Evolutionary conservation across 1,140 invertebrate species (phyloP).

Genomic region (Samia ricini): DNA sequence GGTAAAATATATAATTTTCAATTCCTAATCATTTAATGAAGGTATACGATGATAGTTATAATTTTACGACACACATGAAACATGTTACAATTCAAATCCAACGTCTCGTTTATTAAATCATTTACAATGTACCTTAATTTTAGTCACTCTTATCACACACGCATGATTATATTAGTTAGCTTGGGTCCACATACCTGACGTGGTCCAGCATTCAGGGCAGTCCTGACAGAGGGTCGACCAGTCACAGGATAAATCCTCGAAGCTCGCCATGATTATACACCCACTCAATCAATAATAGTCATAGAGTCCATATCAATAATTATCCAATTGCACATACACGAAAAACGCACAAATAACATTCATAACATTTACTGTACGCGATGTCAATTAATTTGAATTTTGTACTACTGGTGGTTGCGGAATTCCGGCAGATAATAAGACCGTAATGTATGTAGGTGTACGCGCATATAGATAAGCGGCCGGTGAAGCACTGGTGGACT

Average conservation of each 20-base stretch:
- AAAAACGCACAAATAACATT: slow-evolving; percentile 27
- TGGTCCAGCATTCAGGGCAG: slow-evolving; percentile 77
- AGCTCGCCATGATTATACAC: slow-evolving; percentile 72
- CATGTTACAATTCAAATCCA: not conserved
- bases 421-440: slow-evolving; percentile 39
- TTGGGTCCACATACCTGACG: slow-evolving; percentile 68
- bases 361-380: slow-evolving; percentile 8
- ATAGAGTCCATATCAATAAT: slow-evolving; percentile 52
- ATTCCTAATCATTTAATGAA: not conserved
- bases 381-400: not conserved
- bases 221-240: slow-evolving; percentile 79
- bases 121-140: not conserved
- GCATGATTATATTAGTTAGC: slow-evolving; percentile 7
- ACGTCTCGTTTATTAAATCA: not conserved
- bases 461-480: slow-evolving; percentile 57
- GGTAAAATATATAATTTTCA: not conserved
- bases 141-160: not conserved
- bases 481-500: slow-evolving; percentile 58
- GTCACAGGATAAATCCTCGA: slow-evolving; percentile 77
- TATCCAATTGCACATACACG: slow-evolving; percentile 48
- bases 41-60: not conserved
- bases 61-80: not conserved
- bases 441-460: slow-evolving; percentile 33
- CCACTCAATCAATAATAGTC: slow-evolving; percentile 30
- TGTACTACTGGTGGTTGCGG: slow-evolving; percentile 20